Base-by-base conservation (phyloP, 2,113 vertebrate species). In the Tragelaphus scriptus region DNA sequence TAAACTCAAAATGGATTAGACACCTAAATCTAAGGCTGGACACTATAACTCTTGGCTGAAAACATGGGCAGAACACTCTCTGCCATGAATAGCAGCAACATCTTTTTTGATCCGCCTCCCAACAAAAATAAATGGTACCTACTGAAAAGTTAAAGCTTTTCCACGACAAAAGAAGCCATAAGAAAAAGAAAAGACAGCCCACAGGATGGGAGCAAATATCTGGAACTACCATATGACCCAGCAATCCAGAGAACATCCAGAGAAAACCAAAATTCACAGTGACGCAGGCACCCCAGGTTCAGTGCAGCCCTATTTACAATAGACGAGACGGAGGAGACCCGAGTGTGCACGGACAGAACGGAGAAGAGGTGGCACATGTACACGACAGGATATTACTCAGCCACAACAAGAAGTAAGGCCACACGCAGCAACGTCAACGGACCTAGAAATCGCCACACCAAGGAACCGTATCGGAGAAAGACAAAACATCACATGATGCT, bases 401-500 rank as follows among this genome's bases (percentile, higher is more conserved):
- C 21, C 21, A 0, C 3, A 7, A 44, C 6, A 13, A 26, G 36
- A 25, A 7, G 14, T 1, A 1, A 4, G 0, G 23, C 71, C 21
- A 1, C 11, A 3, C 0, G 23, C 21, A 44, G 36, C 71, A 14
- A 3, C 36, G 7, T 1, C 36, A 14, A 2, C 0, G 11, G 36
- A 6, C 36, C 11, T 3, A 2, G 71, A 44, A 25, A 7, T 2
- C 6, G 36, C 23, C 36, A 14, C 0, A 1, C 71, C 7, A 36
- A 25, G 71, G 21, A 75, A 14, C 36, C 0, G 0, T 2, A 6
- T 12, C 71, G 44, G 36, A 26, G 36, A 44, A 25, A 44, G 36
- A 44, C 71, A 44, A 6, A 25, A 0, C 2, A 7, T 2, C 36
- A 7, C 1, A 14, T 0, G 11, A 23, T 23, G n/a, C 0, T 12